Conservation (phyloP, 2,797 vertebrate species). For the Eurystomus glaucurus region DNA sequence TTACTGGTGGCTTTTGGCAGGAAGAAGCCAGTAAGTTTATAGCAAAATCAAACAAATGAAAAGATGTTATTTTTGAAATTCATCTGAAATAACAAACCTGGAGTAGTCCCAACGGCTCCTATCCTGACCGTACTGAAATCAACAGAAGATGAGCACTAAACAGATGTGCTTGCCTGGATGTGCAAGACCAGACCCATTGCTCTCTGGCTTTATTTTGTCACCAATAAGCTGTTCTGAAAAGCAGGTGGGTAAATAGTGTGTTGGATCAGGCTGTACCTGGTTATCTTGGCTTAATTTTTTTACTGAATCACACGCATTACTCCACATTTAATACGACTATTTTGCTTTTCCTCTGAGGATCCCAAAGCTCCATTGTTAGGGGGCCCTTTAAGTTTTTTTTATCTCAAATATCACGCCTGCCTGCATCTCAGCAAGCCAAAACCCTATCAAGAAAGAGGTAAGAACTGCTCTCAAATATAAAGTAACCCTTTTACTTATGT, state of each 20-base stretch:
- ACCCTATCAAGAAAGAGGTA: background rate
- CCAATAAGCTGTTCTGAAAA: background rate
- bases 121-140: background rate
- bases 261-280: background rate
- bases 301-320: background rate
- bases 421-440: background rate
- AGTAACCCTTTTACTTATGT: background rate
- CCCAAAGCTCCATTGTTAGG: background rate
- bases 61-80: slow-evolving; percentile 4
- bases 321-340: background rate
- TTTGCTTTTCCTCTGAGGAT: background rate
- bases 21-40: background rate
- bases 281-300: background rate
- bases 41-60: slow-evolving; percentile 27
- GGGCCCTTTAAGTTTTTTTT: background rate
- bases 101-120: background rate
- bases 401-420: background rate
- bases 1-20: slow-evolving; percentile 30
- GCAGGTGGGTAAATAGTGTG: background rate
- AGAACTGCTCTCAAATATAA: background rate
- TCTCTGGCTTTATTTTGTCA: background rate
- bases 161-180: slow-evolving; percentile 19
- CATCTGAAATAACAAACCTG: slow-evolving; percentile 40
- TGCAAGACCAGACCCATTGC: fast-evolving
- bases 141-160: background rate